These are phyloP conservation scores for Limanda limanda DNA, from an alignment of 2,113 vertebrate species.

Conservation along the genomic window DNA sequence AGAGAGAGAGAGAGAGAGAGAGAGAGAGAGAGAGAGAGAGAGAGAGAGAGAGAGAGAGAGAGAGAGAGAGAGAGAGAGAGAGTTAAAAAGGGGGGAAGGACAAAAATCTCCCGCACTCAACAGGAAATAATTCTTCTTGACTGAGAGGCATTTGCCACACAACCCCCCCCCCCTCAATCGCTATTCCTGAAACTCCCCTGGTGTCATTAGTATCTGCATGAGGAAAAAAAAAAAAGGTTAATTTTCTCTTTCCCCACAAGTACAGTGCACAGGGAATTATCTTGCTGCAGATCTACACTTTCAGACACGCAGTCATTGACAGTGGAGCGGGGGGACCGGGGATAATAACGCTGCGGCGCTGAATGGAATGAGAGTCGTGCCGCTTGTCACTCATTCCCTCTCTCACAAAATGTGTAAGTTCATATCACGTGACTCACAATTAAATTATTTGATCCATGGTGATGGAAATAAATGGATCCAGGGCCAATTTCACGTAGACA, in stretches of 20 bases:
- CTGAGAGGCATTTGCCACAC: constrained; percentile 57
- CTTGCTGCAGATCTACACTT: constrained; percentile 30
- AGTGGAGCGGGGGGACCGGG: constrained; percentile 34
- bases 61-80: too few relatives aligned
- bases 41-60: too few relatives aligned
- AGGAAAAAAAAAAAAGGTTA: constrained; percentile 9
- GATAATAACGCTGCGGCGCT: constrained; percentile 8
- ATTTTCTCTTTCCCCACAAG: constrained; percentile 62
- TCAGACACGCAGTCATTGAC: constrained; percentile 55
- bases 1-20: too few relatives aligned
- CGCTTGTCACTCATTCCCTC: constrained; percentile 11
- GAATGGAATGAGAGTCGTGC: too few relatives aligned
- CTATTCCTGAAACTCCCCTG: constrained; percentile 61
- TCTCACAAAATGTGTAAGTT: constrained; percentile 6
- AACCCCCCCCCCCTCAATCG: constrained; percentile 30
- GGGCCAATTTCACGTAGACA: constrained; percentile 9
- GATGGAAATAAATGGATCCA: neutral
- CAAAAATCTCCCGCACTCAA: constrained; percentile 45
- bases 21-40: too few relatives aligned
- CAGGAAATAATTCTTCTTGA: constrained; percentile 65
- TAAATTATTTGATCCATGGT: neutral
- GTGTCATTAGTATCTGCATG: constrained; percentile 66
- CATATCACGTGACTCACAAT: neutral
- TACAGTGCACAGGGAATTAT: constrained; percentile 52
- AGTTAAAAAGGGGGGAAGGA: too few relatives aligned